Evolutionary conservation across 1,140 invertebrate species (phyloP), one percentile per base, ranked within the genome.

Genomic region (Coelopa frigida): DNA sequence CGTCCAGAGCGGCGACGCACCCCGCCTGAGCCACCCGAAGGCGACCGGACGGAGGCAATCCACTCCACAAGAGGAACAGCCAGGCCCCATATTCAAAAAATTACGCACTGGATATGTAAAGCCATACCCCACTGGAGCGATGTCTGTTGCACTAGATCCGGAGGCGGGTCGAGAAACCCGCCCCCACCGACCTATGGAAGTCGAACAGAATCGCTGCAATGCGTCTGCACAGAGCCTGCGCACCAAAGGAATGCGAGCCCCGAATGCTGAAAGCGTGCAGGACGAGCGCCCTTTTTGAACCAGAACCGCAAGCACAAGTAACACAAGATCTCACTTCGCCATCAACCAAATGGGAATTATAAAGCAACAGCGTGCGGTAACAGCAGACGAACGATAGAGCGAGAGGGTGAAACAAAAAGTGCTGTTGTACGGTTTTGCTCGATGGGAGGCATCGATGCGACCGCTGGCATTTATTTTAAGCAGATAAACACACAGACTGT

Each of bases 101-200:
- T 65, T 65, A 57, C 41, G 56, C 59, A 60, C 62, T 65, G 61
- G 61, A 65, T 65, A 65, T 65, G 61, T 59, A 65, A 65, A 65
- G 57, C 61, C 61, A 65, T 65, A 65, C 61, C 61, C 61, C 61
- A 65, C 59, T 58, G 59, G 46, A 51, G 59, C 20, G 52, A 49
- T 47, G 35, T 32, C 50, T 44, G 40, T 38, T 43, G 53, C 36
- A 44, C 54, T 22, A 57, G 50, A 53, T 38, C 29, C 15, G 35
- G 15, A 44, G 22, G 32, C 31, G 26, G 32, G 18, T 26, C 14
- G 38, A 41, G 15, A 27, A 36, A 6, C 31, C 18, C 40, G 12
- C 21, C 18, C 5, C 17, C 18, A 24, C 10, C 12, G 20, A 50
- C 32, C 41, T 31, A 31, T 35, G 11, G 22, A 27, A 33, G 23